These are phyloP conservation scores for Luidia sarsii DNA, from an alignment of 53 echinoderm and acorn worm species.

Conservation along the genomic window DNA sequence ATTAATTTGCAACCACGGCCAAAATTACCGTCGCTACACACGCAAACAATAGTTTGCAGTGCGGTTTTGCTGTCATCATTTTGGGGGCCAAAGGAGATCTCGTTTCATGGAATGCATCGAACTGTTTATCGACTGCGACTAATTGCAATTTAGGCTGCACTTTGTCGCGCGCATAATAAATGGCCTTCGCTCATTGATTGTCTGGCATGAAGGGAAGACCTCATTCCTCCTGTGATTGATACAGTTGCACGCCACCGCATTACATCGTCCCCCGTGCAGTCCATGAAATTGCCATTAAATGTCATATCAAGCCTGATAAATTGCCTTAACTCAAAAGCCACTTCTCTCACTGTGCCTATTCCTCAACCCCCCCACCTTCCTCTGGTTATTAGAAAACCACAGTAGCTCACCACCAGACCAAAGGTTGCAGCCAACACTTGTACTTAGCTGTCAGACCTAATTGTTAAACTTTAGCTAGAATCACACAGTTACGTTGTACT, in stretches of 20 bases:
- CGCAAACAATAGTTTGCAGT: too few species aligned
- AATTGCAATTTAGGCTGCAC: background rate
- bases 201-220: constrained; percentile 1
- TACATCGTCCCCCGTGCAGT: constrained; percentile 18
- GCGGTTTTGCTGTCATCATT: too few species aligned
- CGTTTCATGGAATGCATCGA: too few species aligned
- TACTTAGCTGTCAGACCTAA: background rate
- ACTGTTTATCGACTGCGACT: too few species aligned
- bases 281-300: constrained; percentile 10
- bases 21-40: too few species aligned
- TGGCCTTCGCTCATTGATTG: background rate
- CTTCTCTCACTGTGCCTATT: constrained; percentile 5
- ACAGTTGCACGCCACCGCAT: constrained; percentile 1
- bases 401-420: constrained; percentile 19
- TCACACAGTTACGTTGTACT: too few species aligned
- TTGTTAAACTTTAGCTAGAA: background rate
- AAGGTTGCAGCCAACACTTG: constrained; percentile 16
- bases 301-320: constrained; percentile 31
- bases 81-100: too few species aligned
- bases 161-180: background rate
- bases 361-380: constrained; percentile 12
- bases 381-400: background rate
- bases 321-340: background rate
- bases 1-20: too few species aligned
- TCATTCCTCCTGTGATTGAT: constrained; percentile 24